phyloP scores from a whole-genome alignment of 1,140 invertebrate genomes.

The Papilio glaucus region DNA sequence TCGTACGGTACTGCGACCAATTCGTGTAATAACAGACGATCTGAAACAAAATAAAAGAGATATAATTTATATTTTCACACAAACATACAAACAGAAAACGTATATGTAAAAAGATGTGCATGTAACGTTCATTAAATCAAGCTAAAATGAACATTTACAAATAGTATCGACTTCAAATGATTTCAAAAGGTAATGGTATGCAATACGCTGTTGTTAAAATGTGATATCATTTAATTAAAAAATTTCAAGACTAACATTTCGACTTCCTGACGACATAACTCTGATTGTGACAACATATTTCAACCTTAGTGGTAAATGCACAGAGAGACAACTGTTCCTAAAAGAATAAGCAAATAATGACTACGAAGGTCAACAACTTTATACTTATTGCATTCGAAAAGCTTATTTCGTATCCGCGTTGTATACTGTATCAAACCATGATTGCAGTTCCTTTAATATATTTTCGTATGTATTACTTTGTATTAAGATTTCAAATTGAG shows the following conservation, averaged over 20 bases:
- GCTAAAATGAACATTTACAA: conserved; percentile 7
- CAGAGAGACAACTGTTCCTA: not conserved
- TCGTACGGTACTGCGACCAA: conserved; percentile 98
- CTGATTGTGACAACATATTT: not conserved
- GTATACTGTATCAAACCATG: conserved; percentile 46
- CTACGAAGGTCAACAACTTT: conserved; percentile 73
- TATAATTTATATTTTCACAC: too few species aligned
- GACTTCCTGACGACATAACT: conserved; percentile 1
- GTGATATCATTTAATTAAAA: not conserved
- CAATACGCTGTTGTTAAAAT: not conserved
- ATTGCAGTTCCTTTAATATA: conserved; percentile 31
- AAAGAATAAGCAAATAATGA: conserved; percentile 27
- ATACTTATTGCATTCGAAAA: conserved; percentile 72
- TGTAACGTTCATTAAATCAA: too few species aligned
- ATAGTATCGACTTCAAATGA: not conserved
- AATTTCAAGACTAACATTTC: not conserved
- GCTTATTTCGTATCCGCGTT: conserved; percentile 69
- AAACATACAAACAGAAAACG: too few species aligned
- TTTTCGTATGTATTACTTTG: conserved; percentile 42
- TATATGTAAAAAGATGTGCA: not conserved
- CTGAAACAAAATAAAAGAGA: conserved; percentile 68
- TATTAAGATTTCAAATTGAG: conserved; percentile 48
- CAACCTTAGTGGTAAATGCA: conserved; percentile 17
- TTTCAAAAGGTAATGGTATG: conserved; percentile 11
- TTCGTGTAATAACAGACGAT: conserved; percentile 98